Evolutionary conservation across 2,797 vertebrate species (phyloP).

Genomic region (Pyrocephalus nanus): DNA sequence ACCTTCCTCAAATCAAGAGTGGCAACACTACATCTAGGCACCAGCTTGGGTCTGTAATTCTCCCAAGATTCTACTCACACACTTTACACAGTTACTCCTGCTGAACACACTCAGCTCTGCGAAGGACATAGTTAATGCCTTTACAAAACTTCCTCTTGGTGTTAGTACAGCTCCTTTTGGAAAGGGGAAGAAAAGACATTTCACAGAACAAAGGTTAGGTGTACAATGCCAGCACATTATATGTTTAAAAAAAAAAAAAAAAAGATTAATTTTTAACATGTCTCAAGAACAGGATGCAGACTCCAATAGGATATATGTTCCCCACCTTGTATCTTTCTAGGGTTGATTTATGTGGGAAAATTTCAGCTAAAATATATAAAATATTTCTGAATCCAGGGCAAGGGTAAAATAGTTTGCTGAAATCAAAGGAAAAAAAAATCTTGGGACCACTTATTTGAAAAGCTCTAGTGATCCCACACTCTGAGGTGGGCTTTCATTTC

Average conservation of each 20-base stretch:
- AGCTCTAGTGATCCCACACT: neutral
- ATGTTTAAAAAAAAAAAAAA: neutral
- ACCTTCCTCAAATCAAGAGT: neutral
- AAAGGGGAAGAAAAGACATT: neutral
- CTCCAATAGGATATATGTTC: neutral
- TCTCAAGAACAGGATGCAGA: neutral
- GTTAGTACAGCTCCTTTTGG: neutral
- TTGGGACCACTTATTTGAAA: neutral
- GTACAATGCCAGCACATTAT: neutral
- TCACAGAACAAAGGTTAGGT: neutral
- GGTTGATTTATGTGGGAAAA: neutral
- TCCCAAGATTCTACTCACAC: neutral
- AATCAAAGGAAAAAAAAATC: neutral
- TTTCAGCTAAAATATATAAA: neutral
- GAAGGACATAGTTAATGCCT: neutral
- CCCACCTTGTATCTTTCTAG: neutral
- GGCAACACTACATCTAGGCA: neutral
- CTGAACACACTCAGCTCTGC: neutral
- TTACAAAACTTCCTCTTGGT: neutral
- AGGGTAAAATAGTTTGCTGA: neutral
- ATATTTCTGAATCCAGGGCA: neutral
- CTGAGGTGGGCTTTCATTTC: neutral
- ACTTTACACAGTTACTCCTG: neutral
- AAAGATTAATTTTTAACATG: rapidly evolving
- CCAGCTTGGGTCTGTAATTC: neutral